A percentile compares a stretch with the other conserved stretches of the same genome.
Evolutionary conservation across 2,888 invertebrate species (phyloP).

Genomic region (Eumacrocentrus americanus): DNA sequence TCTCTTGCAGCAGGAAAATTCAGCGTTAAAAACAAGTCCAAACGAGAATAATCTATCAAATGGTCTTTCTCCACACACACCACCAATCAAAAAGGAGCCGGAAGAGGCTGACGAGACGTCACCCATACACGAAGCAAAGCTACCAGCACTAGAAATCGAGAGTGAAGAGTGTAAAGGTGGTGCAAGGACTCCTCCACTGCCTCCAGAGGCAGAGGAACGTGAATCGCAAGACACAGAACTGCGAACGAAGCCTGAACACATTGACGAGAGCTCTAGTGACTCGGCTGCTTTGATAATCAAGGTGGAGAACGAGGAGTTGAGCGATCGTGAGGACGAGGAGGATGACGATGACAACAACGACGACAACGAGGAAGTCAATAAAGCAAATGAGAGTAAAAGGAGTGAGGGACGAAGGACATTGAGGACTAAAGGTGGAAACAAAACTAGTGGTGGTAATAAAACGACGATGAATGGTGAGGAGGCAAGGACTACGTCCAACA

Average conservation of each 20-base stretch:
- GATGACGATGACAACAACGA: conserved; percentile 37
- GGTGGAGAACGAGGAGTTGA: conserved; percentile 59
- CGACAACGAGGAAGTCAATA: background rate
- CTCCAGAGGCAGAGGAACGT: conserved; percentile 27
- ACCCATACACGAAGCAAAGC: conserved; percentile 31
- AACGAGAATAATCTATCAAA: conserved; percentile 53
- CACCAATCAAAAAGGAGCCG: conserved; percentile 53
- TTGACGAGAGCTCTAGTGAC: conserved; percentile 60
- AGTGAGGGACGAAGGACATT: conserved; percentile 40
- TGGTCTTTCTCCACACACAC: conserved; percentile 55
- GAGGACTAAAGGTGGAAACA: conserved; percentile 46
- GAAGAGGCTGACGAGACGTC: conserved; percentile 35
- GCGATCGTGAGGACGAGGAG: conserved; percentile 56
- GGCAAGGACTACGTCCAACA: conserved; percentile 41
- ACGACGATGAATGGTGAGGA: conserved; percentile 57
- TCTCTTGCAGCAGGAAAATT: conserved; percentile 69
- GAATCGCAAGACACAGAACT: conserved; percentile 5
- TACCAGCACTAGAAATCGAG: conserved; percentile 38
- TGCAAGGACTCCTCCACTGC: conserved; percentile 54
- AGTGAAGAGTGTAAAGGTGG: conserved; percentile 52
- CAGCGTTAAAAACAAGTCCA: conserved; percentile 44
- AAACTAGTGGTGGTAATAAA: conserved; percentile 44
- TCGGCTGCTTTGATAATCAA: conserved; percentile 61
- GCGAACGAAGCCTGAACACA: conserved; percentile 48
- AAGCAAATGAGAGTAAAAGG: conserved; percentile 21